Evolutionary conservation across 2,888 invertebrate species (phyloP), one percentile per base, ranked within the genome.

Genomic region (Aphidoletes aphidimyza): DNA sequence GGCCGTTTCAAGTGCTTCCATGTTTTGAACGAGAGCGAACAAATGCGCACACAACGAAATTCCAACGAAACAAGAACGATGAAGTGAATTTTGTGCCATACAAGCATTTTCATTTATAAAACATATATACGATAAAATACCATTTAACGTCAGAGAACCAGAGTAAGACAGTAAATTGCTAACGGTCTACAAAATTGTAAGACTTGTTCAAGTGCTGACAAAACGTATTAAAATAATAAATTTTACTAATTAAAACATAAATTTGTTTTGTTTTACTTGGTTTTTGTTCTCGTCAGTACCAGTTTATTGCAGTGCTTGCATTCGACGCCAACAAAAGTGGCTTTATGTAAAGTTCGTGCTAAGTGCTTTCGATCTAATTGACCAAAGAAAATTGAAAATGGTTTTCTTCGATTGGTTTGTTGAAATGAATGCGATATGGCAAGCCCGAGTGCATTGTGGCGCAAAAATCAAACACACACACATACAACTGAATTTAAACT

Each of bases 181-280:
- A 22, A 54, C n/a, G 6, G 54, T 22, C 22, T n/a, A 22, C 5
- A 1, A 54, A 54, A 22, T n/a, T 54, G 54, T 54, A 22, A 54
- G 54, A 54, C 54, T 22, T 54, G 14, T 54, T 30, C 69, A 69
- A 69, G 69, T 30, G 69, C 69, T 69, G 69, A 69, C 69, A 69
- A 69, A 3, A 69, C 34, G 34, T 69, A 69, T 69, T 69, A 69
- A 69, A 69, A 69, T 69, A 69, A 69, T 69, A 69, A 69, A 69
- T 69, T 69, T 17, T 11, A 69, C 69, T 69, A 69, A 69, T 69
- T 69, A 69, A 69, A 69, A 69, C 69, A 69, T 69, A 30, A 30
- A 30, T 69, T 69, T 54, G 22, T 54, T 26, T n/a, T 54, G 6
- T 39, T 11, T 39, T 11, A 8, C 39, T 39, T 39, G 5, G 6